Evolutionary conservation across 2,113 vertebrate species (phyloP), one percentile per base, ranked within the genome.

Genomic region (Sorex araneus): DNA sequence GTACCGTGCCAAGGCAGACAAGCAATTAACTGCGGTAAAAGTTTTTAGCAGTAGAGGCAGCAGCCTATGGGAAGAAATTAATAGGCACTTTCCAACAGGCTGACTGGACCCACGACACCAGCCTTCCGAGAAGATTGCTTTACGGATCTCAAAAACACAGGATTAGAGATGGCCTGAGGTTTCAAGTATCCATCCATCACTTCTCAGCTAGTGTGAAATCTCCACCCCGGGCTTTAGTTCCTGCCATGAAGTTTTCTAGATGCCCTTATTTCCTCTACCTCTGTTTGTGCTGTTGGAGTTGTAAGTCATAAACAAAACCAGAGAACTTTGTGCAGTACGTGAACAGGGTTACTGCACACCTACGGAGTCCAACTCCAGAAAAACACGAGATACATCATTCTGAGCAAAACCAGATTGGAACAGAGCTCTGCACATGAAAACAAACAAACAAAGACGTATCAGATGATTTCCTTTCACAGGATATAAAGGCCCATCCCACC

Each of bases 131-230:
- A 70, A 83, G 79, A 89, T 4, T 32, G 30, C n/a, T 69, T 81
- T 64, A 73, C 50, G 88, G 36, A 73, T 75, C 40, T 95, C 43
- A 74, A 27, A 87, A 86, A 27, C 66, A 74, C 74, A 91, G 67
- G 12, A n/a, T 60, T 16, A 60, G 34, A 64, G 73, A 67, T 79
- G 69, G 78, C 36, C 30, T 71, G 18, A 88, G 3, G 47, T 75
- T 87, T 63, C 77, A 78, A n/a, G 54, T 84, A 28, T 23, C 47
- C 43, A 60, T 43, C 80, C 34, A 60, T 23, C 18, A 23, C 18
- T 13, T 19, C 57, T 23, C 57, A 23, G 57, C 57, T 23, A 3
- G 47, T 78, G 77, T 63, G 67, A 78, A 32, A 57, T 84, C 32
- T 28, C 47, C 54, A 60, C 34, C 80, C 34, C n/a, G 1, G 50